Evolutionary conservation across 2,888 invertebrate genomes (phyloP).

Genomic region (Callimorpha dominula): DNA sequence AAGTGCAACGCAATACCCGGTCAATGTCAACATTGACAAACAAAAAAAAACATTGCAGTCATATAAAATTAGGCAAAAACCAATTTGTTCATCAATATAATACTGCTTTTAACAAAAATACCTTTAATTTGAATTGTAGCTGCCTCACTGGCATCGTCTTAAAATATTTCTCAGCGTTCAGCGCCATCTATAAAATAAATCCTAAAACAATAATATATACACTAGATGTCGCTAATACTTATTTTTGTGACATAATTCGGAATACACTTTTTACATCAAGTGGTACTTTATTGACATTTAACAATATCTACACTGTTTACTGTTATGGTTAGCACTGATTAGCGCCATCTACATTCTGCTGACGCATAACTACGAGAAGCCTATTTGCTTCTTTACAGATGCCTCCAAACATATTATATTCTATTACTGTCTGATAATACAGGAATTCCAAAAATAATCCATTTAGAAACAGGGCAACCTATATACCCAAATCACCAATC

Average conservation of each 20-base stretch:
- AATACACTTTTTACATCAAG: constrained; percentile 30
- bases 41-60: constrained; percentile 36
- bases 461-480: not conserved
- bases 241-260: constrained; percentile 48
- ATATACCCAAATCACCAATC: not conserved
- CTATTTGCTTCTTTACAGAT: constrained; percentile 34
- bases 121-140: constrained; percentile 40
- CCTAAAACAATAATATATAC: constrained; percentile 37
- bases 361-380: constrained; percentile 40
- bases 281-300: constrained; percentile 34
- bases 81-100: constrained; percentile 47
- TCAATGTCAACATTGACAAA: constrained; percentile 22
- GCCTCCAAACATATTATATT: constrained; percentile 12
- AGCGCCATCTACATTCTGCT: constrained; percentile 38
- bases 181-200: constrained; percentile 44
- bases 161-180: constrained; percentile 35
- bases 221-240: constrained; percentile 37
- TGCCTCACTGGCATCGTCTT: constrained; percentile 37
- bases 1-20: constrained; percentile 19
- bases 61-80: constrained; percentile 37
- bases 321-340: constrained; percentile 38
- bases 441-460: not conserved
- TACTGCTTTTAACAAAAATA: constrained; percentile 47
- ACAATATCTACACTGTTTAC: constrained; percentile 36
- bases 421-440: not conserved